phyloP scores from a whole-genome alignment of 2,113 vertebrate genomes.

The Sialia sialis region DNA sequence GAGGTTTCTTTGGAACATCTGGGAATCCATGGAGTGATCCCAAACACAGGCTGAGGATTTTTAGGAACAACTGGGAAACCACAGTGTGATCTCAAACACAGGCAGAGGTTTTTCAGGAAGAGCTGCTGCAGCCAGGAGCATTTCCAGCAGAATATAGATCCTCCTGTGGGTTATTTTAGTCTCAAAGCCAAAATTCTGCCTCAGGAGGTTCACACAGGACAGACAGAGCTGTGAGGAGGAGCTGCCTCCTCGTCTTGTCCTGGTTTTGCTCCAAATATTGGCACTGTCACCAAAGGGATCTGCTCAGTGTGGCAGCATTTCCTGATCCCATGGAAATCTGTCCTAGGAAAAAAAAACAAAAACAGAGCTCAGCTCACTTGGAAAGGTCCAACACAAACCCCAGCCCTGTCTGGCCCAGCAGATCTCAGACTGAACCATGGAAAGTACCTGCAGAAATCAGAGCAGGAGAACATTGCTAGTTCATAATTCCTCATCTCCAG shows the following conservation, averaged over 20 bases:
- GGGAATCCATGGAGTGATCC: neutral
- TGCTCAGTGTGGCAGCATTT: neutral
- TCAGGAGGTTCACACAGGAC: neutral
- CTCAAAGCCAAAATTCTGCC: neutral
- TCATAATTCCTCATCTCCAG: neutral
- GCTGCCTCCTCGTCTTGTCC: neutral
- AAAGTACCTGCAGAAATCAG: neutral
- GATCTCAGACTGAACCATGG: neutral
- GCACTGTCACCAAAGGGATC: neutral
- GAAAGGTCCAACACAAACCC: neutral
- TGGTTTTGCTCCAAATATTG: neutral
- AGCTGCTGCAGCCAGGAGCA: neutral
- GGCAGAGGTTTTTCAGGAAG: neutral
- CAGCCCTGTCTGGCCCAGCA: neutral
- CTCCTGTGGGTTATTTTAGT: neutral
- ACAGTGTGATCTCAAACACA: too few species aligned
- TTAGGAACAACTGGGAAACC: neutral
- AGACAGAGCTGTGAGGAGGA: neutral
- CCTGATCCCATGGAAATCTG: neutral
- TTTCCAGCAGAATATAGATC: neutral
- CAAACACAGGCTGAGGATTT: neutral
- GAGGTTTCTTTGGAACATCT: neutral
- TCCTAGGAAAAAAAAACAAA: neutral
- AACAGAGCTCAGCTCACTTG: neutral
- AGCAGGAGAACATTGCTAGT: neutral